Evolutionary conservation across 2,113 vertebrate genomes (phyloP).

Genomic region (Muntiacus muntjak): DNA sequence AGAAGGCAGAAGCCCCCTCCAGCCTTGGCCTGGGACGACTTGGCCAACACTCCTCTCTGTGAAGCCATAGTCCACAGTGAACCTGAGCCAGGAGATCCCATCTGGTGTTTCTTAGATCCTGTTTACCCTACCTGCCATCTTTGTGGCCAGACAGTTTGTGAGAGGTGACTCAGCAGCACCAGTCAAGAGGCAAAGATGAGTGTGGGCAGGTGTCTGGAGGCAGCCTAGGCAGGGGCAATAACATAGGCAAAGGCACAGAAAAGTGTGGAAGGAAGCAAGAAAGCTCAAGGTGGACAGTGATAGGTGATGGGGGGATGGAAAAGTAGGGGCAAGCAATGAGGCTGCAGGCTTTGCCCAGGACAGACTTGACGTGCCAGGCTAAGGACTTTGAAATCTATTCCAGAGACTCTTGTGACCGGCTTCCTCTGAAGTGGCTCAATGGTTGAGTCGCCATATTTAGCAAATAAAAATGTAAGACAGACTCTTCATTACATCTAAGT

Average conservation of each 20-base stretch:
- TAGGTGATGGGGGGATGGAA: rapidly evolving
- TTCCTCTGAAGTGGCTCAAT: neutral
- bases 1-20: neutral
- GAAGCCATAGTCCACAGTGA: neutral
- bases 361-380: neutral
- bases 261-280: neutral
- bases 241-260: neutral
- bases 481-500: neutral
- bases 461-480: neutral
- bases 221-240: rapidly evolving
- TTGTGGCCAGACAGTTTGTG: rapidly evolving
- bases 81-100: rapidly evolving
- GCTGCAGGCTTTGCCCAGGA: neutral
- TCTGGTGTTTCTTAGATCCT: neutral
- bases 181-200: neutral
- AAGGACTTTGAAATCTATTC: neutral
- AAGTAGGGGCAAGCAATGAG: rapidly evolving
- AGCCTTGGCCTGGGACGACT: neutral
- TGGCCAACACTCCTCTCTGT: neutral
- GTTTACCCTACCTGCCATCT: neutral
- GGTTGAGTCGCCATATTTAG: neutral
- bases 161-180: neutral
- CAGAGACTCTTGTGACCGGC: neutral
- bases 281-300: neutral
- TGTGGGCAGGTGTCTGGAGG: rapidly evolving